Percentiles rank a stretch among this genome's conserved stretches.
Conservation (phyloP, 2,797 vertebrate species). For the Anabas testudineus region DNA sequence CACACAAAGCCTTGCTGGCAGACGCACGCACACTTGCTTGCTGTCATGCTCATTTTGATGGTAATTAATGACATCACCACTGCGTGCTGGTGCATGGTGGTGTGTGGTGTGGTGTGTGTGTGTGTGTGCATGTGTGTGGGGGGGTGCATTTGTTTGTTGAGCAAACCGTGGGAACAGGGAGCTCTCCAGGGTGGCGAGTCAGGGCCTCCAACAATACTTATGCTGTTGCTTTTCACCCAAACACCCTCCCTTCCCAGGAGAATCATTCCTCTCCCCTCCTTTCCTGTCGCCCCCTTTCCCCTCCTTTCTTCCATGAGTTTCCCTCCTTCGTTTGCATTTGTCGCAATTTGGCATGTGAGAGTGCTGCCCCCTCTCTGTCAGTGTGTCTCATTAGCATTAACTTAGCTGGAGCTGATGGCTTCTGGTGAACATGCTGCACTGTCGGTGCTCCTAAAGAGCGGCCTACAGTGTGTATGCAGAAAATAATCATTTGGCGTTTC, state of each 20-base stretch:
- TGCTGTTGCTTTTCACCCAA: conserved; percentile 87
- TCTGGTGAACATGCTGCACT: neutral
- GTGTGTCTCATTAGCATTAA: conserved; percentile 46
- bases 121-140: conserved; percentile 47
- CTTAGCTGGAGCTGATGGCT: neutral
- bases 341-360: conserved; percentile 56
- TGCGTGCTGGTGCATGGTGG: conserved; percentile 71
- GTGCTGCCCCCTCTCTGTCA: conserved; percentile 78
- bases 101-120: conserved; percentile 55
- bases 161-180: conserved; percentile 88
- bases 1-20: conserved; percentile 67
- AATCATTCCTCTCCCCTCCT: conserved; percentile 74
- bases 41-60: conserved; percentile 88
- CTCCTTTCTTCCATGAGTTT: conserved; percentile 60
- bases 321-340: conserved; percentile 59
- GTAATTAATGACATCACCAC: conserved; percentile 90
- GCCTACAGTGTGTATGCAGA: neutral
- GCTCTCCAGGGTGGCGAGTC: conserved; percentile 87
- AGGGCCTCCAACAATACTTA: conserved; percentile 86
- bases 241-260: conserved; percentile 82
- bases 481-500: neutral
- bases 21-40: conserved; percentile 81
- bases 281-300: conserved; percentile 58
- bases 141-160: conserved; percentile 85
- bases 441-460: neutral